Evolutionary conservation across 2,888 invertebrate species (phyloP).

Genomic region (Athalia cordata): DNA sequence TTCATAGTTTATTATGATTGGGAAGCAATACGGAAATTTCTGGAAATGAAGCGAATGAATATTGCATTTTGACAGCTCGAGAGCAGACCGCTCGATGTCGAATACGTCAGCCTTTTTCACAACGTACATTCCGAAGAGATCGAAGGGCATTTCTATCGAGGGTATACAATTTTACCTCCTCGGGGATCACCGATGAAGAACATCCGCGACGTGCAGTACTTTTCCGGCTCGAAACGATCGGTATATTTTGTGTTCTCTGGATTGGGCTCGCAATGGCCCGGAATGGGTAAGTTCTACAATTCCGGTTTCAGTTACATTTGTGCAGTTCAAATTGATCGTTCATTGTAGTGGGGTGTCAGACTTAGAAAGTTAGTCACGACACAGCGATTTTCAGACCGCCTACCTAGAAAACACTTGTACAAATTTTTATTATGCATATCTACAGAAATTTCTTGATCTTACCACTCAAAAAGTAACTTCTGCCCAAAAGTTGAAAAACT

Average conservation of each 20-base stretch:
- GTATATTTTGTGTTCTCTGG: conserved; percentile 84
- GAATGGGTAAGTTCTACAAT: conserved; percentile 69
- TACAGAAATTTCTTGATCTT: no score
- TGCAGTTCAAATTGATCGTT: no score
- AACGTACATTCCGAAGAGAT: conserved; percentile 76
- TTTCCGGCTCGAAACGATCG: conserved; percentile 72
- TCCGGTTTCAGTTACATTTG: background rate
- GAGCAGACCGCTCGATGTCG: conserved; percentile 78
- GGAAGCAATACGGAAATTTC: background rate
- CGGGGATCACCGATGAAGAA: background rate
- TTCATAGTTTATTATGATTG: conserved; percentile 58
- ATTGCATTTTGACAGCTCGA: conserved; percentile 1
- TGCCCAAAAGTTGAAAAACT: no score
- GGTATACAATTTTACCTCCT: conserved; percentile 79
- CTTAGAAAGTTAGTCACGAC: no score
- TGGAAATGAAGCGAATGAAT: background rate
- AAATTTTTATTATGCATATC: no score
- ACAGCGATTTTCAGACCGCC: no score
- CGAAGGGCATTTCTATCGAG: conserved; percentile 82
- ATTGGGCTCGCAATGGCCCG: conserved; percentile 85
- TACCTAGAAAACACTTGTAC: no score
- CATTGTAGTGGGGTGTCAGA: no score
- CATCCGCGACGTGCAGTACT: conserved; percentile 1
- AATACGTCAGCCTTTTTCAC: conserved; percentile 77
- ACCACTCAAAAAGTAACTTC: no score